phyloP scores from a whole-genome alignment of 2,113 vertebrate species.

The Tapirus terrestris region DNA sequence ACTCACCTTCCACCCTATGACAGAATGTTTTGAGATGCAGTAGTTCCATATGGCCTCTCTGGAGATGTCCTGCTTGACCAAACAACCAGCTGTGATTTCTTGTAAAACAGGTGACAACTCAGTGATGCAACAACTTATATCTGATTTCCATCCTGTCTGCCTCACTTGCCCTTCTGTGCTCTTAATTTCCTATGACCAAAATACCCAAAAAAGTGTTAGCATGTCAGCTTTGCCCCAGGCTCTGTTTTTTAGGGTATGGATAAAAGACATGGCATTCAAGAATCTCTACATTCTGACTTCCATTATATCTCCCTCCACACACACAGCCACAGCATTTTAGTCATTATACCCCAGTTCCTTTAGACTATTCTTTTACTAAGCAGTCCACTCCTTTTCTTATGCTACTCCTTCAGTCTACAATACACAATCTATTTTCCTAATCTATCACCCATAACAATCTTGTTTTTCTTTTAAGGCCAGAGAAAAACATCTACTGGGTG shows the following conservation, averaged over 20 bases:
- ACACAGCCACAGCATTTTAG: accelerated
- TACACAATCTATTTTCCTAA: background rate
- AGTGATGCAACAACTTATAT: background rate
- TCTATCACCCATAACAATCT: background rate
- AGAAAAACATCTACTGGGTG: background rate
- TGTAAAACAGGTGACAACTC: conserved; percentile 1
- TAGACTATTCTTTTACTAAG: background rate
- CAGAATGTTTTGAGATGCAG: background rate
- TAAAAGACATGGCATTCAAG: background rate
- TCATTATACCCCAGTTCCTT: background rate
- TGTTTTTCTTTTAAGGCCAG: background rate
- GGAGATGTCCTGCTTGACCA: conserved; percentile 2
- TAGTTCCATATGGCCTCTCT: background rate
- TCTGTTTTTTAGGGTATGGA: background rate
- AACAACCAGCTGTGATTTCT: conserved; percentile 21
- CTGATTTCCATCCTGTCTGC: background rate
- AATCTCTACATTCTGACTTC: background rate
- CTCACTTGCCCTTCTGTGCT: background rate
- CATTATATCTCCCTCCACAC: background rate
- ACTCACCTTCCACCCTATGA: background rate
- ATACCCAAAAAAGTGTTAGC: background rate
- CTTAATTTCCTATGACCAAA: background rate
- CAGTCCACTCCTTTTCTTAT: background rate
- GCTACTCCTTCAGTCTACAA: background rate
- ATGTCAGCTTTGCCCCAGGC: background rate